Evolutionary conservation across 2,113 vertebrate genomes (phyloP).

Genomic region (Motacilla alba): DNA sequence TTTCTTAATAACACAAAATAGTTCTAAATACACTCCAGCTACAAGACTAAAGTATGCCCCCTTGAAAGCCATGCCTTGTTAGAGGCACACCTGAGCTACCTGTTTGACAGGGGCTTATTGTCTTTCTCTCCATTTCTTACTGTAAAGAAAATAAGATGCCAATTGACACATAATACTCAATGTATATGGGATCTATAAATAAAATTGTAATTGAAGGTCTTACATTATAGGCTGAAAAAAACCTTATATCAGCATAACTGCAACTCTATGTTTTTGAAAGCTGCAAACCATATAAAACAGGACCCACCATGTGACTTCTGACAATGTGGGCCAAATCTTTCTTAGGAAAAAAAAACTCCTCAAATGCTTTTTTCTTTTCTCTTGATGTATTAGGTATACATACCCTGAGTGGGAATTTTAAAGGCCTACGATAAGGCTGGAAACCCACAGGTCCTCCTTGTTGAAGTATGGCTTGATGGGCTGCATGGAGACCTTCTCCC

Average conservation of each 20-base stretch:
- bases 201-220: not conserved
- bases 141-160: rapidly evolving
- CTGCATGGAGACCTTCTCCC: conserved; percentile 94
- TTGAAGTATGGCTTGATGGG: conserved; percentile 97
- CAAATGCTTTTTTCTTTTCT: not conserved
- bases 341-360: not conserved
- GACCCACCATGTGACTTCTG: not conserved
- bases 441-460: conserved; percentile 97
- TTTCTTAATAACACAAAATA: not conserved
- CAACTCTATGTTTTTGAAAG: not conserved
- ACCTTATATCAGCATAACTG: not conserved
- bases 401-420: conserved; percentile 93
- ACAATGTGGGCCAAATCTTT: not conserved
- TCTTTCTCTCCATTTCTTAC: not conserved
- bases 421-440: conserved; percentile 93
- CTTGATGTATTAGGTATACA: not conserved
- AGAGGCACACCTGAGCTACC: not conserved
- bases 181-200: not conserved
- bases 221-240: not conserved
- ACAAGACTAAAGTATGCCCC: not conserved
- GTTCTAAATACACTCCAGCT: not conserved
- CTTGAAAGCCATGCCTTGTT: not conserved
- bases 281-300: not conserved
- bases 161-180: not conserved
- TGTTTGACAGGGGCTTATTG: not conserved